Evolutionary conservation across 2,888 invertebrate genomes (phyloP), one percentile per base, ranked within the genome.

Genomic region (Glyphotaelius pellucidus): DNA sequence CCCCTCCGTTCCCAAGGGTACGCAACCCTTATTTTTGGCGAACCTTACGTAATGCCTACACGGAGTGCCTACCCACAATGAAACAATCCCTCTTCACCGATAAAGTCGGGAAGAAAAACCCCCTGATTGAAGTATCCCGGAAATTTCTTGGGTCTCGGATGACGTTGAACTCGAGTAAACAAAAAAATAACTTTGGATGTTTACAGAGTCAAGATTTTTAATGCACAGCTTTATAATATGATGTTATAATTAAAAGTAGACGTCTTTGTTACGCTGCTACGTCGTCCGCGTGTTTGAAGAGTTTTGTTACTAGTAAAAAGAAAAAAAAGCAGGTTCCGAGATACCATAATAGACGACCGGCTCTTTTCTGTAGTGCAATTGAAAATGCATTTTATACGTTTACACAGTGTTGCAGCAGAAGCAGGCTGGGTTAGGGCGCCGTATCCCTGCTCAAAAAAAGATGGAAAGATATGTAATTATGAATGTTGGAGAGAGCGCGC

Each of bases 1-100:
- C 84, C 38, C 84, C 35, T 38, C 84, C 32, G 19, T 11, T 30
- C 81, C 81, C 81, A 12, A 30, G 81, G 25, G 38, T 12, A 25
- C 14, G 35, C 35, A 25, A 84, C 84, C 84, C 84, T 84, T 84
- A 81, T 25, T 38, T 84, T 38, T 38, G 84, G 84, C 25, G 35
- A 84, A 38, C 38, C 30, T 84, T 35, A 19, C 80, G 12, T 80
- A 81, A 31, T 31, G 32, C 81, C 25, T 5, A 67, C 52, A 67
- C 25, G 7, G 25, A 67, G 52, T 67, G 25, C 52, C 52, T 67
- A 19, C 52, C 25, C 52, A 67, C 52, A 67, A 19, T 67, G 52
- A 67, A 67, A 19, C 19, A 67, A 67, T 19, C 25, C 52, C 5
- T 67, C 52, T 67, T 67, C 52, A 67, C 52, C 5, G 19, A 67